Base-by-base conservation (phyloP, 1,140 invertebrate species). In the Alviniconcha marisindica region DNA sequence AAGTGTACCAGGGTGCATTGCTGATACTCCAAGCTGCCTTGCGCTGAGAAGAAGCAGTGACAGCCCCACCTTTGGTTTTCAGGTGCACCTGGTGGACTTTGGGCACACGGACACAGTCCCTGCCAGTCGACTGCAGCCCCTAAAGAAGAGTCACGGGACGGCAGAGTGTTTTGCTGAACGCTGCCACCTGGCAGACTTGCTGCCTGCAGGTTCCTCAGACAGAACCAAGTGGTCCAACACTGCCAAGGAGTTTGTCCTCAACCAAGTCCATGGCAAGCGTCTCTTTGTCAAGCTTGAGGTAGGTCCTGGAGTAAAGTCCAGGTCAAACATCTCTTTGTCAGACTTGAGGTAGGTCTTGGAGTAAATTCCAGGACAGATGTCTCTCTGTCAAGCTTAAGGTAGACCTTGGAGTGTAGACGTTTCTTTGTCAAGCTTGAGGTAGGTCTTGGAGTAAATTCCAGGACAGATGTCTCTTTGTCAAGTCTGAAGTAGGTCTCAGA, bases 1-100 rank as follows among this genome's bases (percentile, higher is more conserved):
- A n/a, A n/a, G n/a, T n/a, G n/a, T n/a, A n/a, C n/a, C n/a, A n/a
- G n/a, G n/a, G n/a, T n/a, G n/a, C n/a, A n/a, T n/a, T n/a, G n/a
- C n/a, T n/a, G n/a, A n/a, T n/a, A n/a, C n/a, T n/a, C n/a, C n/a
- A n/a, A n/a, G n/a, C n/a, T n/a, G n/a, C n/a, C n/a, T n/a, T n/a
- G n/a, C n/a, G n/a, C n/a, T n/a, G n/a, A n/a, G n/a, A n/a, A n/a
- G n/a, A n/a, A n/a, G n/a, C n/a, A n/a, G n/a, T n/a, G n/a, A n/a
- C n/a, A n/a, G n/a, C n/a, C n/a, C n/a, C n/a, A n/a, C n/a, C n/a
- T 78, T 18, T 71, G n/a, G 54, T 60, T 31, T 24, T 28, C 48
- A 85, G 84, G 77, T 85, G 42, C 51, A 54, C 2, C 54, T 83
- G 21, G 81, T 83, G 63, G 84, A 85, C 63, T 85, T 76, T 76